Conservation (phyloP, 1,140 invertebrate genomes). For the Diorhabda elongata region DNA sequence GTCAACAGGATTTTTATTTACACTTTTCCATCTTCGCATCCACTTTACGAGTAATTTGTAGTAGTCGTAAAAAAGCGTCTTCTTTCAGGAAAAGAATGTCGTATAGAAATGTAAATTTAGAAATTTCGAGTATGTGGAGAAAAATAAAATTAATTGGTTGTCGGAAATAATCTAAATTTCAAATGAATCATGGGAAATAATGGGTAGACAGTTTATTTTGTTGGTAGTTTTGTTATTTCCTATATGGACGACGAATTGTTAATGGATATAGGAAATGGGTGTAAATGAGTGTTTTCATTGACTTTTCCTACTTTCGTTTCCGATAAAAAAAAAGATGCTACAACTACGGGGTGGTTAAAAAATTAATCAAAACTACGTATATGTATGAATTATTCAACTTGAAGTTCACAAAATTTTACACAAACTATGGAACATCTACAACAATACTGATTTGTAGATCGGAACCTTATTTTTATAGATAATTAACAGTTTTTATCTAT, state of each 20-base stretch:
- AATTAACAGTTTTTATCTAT: too few relatives aligned
- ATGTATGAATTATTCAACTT: too few relatives aligned
- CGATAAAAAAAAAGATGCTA: too few relatives aligned
- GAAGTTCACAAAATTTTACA: too few relatives aligned
- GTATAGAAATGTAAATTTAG: conserved; percentile 5
- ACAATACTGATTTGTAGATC: too few relatives aligned
- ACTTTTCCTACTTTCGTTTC: too few relatives aligned
- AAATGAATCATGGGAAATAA: conserved; percentile 8
- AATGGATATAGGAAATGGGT: background rate
- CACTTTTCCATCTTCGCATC: background rate
- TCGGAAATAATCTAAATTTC: conserved; percentile 9
- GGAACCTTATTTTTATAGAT: too few relatives aligned
- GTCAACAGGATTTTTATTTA: background rate
- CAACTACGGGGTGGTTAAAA: too few relatives aligned
- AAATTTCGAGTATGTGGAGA: conserved; percentile 3
- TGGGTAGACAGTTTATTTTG: background rate
- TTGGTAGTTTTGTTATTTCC: background rate
- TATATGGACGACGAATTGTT: background rate
- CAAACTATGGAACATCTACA: too few relatives aligned
- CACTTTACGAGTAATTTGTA: background rate
- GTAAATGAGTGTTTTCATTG: background rate
- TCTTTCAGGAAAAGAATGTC: background rate
- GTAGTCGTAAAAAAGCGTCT: background rate
- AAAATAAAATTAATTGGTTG: background rate
- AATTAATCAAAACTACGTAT: too few relatives aligned